Conservation (phyloP, 1,140 invertebrate species). For the Ips nitidus region DNA sequence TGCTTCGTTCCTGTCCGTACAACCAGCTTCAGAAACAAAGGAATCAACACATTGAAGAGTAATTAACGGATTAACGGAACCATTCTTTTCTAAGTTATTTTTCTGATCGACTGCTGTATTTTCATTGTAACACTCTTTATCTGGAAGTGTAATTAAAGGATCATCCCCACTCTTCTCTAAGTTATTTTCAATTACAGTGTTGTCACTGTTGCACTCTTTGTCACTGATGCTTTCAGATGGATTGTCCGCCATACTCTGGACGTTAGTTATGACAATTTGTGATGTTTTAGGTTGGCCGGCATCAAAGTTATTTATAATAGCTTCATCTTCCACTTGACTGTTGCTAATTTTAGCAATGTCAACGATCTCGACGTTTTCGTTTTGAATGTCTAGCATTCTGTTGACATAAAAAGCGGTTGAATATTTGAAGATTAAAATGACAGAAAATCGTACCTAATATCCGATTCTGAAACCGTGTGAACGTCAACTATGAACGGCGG, state of each 20-base stretch:
- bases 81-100: no score
- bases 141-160: no score
- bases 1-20: no score
- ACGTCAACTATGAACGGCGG: slow-evolving; percentile 36
- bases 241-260: slow-evolving; percentile 30
- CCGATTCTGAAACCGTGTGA: slow-evolving; percentile 26
- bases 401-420: slow-evolving; percentile 10
- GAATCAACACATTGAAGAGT: no score
- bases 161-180: no score
- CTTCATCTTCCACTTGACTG: not conserved
- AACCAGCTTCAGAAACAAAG: no score
- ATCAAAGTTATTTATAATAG: slow-evolving; percentile 13
- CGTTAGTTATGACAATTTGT: slow-evolving; percentile 27
- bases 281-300: slow-evolving; percentile 6
- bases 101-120: no score
- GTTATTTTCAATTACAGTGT: no score
- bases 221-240: slow-evolving; percentile 4
- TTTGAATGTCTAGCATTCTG: not conserved
- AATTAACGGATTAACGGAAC: no score
- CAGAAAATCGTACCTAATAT: slow-evolving; percentile 16
- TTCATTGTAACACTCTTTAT: no score
- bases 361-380: slow-evolving; percentile 30
- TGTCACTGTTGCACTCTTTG: not conserved
- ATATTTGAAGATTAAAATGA: slow-evolving; percentile 11
- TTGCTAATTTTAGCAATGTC: slow-evolving; percentile 27